These are phyloP conservation scores for Caenorhabditis zanzibari DNA, from an alignment of 2,888 invertebrate genomes.

Conservation along the genomic window DNA sequence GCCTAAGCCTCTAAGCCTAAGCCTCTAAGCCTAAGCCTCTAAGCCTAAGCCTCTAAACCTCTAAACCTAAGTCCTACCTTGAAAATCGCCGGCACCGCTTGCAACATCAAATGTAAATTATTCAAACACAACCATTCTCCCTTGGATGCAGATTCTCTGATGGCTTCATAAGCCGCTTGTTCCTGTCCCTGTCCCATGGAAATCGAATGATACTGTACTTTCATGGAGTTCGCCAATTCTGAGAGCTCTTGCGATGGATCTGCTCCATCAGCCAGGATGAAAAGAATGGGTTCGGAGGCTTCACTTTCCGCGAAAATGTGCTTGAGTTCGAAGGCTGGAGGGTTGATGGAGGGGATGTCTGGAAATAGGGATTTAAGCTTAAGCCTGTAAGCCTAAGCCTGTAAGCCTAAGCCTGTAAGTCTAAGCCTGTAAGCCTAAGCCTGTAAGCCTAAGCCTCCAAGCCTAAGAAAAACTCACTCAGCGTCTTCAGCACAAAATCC, in stretches of 20 bases:
- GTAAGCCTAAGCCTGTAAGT: not conserved
- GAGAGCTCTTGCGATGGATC: constrained; percentile 92
- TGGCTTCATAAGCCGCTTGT: constrained; percentile 84
- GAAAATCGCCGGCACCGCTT: constrained; percentile 88
- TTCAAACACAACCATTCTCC: constrained; percentile 91
- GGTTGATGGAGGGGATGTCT: constrained; percentile 82
- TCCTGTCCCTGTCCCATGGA: constrained; percentile 81
- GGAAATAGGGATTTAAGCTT: constrained; percentile 4
- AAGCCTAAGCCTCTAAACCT: too few relatives aligned
- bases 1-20: too few relatives aligned
- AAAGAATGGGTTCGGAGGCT: constrained; percentile 88
- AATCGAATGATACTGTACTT: constrained; percentile 87
- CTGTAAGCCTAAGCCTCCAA: not conserved
- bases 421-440: not conserved
- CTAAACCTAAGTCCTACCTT: constrained; percentile 85
- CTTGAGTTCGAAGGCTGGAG: constrained; percentile 86
- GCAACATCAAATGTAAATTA: constrained; percentile 90
- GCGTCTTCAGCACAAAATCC: constrained; percentile 87
- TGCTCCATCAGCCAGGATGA: constrained; percentile 92
- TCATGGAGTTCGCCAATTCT: constrained; percentile 86
- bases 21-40: too few relatives aligned
- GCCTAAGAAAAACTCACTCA: constrained; percentile 80
- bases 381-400: not conserved
- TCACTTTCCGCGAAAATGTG: constrained; percentile 86
- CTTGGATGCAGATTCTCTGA: constrained; percentile 84